Evolutionary conservation across 2,113 vertebrate genomes (phyloP).

Genomic region (Clinocottus analis): DNA sequence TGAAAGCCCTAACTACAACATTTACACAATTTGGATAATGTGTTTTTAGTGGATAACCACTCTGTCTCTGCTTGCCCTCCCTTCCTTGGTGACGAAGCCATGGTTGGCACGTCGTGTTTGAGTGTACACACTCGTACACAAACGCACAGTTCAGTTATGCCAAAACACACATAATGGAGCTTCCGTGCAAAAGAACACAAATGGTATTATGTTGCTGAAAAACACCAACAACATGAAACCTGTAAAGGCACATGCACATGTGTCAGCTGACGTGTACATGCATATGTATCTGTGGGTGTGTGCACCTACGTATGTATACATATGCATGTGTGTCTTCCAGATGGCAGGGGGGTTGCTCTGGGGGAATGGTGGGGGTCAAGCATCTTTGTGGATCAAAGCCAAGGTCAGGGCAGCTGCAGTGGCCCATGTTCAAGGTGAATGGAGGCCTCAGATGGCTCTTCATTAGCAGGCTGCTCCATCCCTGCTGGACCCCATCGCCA

Average conservation of each 20-base stretch:
- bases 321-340: conserved; percentile 79
- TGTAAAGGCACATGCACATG: conserved; percentile 41
- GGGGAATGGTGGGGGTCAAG: conserved; percentile 82
- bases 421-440: conserved; percentile 86
- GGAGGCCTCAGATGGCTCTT: conserved; percentile 84
- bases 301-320: conserved; percentile 67
- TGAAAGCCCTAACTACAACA: conserved; percentile 34
- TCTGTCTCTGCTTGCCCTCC: conserved; percentile 10
- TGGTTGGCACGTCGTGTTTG: conserved; percentile 5
- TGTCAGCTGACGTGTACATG: conserved; percentile 58
- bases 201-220: not conserved
- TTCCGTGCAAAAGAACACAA: not conserved
- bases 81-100: conserved; percentile 44
- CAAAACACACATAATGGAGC: not conserved
- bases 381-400: conserved; percentile 86
- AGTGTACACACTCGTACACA: not conserved
- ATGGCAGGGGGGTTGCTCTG: conserved; percentile 75
- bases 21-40: conserved; percentile 52
- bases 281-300: conserved; percentile 66
- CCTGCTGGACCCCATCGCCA: conserved; percentile 69
- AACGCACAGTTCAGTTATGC: not conserved
- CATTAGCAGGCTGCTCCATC: conserved; percentile 81
- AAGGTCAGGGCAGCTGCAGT: conserved; percentile 86
- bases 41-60: no score
- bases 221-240: conserved; percentile 27